Evolutionary conservation across 1,140 invertebrate genomes (phyloP), one percentile per base, ranked within the genome.

Genomic region (Tetranychus urticae): DNA sequence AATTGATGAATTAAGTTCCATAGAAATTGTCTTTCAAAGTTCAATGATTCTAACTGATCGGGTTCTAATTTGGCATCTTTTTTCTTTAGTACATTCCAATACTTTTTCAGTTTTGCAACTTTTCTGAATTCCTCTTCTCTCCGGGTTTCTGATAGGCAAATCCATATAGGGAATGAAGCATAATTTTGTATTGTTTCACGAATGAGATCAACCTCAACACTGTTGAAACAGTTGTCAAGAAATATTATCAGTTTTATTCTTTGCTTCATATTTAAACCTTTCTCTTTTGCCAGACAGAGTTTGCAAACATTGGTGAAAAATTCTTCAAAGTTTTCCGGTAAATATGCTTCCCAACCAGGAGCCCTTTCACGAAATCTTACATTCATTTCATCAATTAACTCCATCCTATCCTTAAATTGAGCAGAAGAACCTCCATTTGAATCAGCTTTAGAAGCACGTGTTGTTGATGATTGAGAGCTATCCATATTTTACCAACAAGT

Each of bases 331-430:
- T 93, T 78, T 1, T 82, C 78, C 0, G 85, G 81, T 45, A 81
- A 74, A 65, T 83, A 82, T 14, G 81, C 78, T 78, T 85, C 81
- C 93, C 93, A 98, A n/a, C 91, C 88, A 63, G 86, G 84, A 13
- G 97, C 88, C 66, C 92, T 75, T 75, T 99, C 94, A 14, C 92
- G 76, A 69, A 97, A 94, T 71, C 98, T 98, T 69, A 98, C 93
- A 78, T 98, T 99, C 85, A 98, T 93, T 0, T 88, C 82, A 42
- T 94, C 84, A 64, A 98, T 92, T 0, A 91, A 94, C 23, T 23
- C 23, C 23, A 23, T 23, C 23, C 23, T 23, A 23, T 23, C 23
- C 23, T 23, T 23, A 23, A 23, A 23, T 23, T 23, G 23, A 23
- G 23, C 23, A 23, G 23, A 23, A 23, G 23, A 23, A 23, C 23